Evolutionary conservation across 2,888 invertebrate species (phyloP), one percentile per base, ranked within the genome.

Genomic region (Antheraea yamamai): DNA sequence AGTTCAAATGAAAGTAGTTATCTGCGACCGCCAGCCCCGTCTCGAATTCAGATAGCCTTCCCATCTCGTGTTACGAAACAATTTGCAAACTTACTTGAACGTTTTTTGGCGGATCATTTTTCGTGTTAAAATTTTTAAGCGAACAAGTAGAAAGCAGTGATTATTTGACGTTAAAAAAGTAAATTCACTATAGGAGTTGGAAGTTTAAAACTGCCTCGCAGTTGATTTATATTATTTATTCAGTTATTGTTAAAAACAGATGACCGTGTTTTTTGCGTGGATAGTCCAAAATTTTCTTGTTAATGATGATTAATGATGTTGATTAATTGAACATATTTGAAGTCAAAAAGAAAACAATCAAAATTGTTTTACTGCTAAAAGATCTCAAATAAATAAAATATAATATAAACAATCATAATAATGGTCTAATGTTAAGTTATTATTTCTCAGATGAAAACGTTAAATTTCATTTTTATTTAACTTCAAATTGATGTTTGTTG

Each of bases 1-100:
- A 82, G 78, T 83, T 80, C 51, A 79, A 82, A 82, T 82, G 78
- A 82, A 83, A 82, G 76, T 81, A 82, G 82, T 82, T 83, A 83
- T 80, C 77, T 70, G 58, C 73, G 68, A 66, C 58, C 71, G 47
- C 74, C 47, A 35, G 39, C 61, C 71, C 35, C 70, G 51, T 61
- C 47, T 68, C 74, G 73, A 26, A 61, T 23, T n/a, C 52, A 74
- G 70, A 74, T 76, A 76, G 76, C 70, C 55, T 39, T 47, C 47
- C 76, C 74, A 74, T 74, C 58, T 75, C 35, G 64, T 74, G 75
- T 26, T 73, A 72, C 66, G 72, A 72, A 71, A 75, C 39, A 72
- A 72, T 51, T 20, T 72, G 72, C 72, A 72, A 72, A 72, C 74
- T 74, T 70, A 47, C 74, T 74, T 71, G 68, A 68, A 55, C 71